Base-by-base conservation (phyloP, 2,888 invertebrate species). In the Empis livida region DNA sequence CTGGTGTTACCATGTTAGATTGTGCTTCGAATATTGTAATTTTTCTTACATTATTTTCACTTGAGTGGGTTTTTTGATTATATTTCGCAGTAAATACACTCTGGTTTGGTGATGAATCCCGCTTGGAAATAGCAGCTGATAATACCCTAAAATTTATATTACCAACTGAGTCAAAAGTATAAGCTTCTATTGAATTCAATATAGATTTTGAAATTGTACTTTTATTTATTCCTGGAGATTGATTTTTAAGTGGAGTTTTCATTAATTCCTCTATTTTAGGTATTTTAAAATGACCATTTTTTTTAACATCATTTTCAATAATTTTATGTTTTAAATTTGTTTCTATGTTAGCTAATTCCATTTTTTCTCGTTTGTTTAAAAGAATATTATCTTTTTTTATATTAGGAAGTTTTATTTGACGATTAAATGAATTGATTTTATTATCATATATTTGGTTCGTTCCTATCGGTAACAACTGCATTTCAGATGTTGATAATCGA, bases 121-220 rank as follows among this genome's bases (percentile, higher is more conserved):
- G 14, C 8, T 17, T 17, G 5, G 39, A 16, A 8, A 20, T 4
- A 14, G 23, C 9, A 14, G 41, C 3, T n/a, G 41, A 14, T 14
- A 51, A 31, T 39, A 46, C 47, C 32, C 47, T 51, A 43, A 58
- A 53, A 54, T 58, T 54, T 51, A 59, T 54, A 46, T 61, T 58
- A 8, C 61, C 61, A 49, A 55, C 54, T 20, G 57, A 54, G 50
- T 60, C 60, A 20, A 60, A 55, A 31, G 57, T 55, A 48, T 60
- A 61, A 6, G 58, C 56, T 51, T 60, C 59, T 15, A 60, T 49
- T 27, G 56, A 10, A 41, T 27, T 8, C 4, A n/a, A 20, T 41
- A 23, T 14, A 6, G 44, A 20, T 31, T 51, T 50, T 20, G 27
- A 13, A 9, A 30, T n/a, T 11, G 20, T 23, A 40, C 41, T 43